Conservation (phyloP, 2,888 invertebrate species). For the Drosophila atroscutellata region DNA sequence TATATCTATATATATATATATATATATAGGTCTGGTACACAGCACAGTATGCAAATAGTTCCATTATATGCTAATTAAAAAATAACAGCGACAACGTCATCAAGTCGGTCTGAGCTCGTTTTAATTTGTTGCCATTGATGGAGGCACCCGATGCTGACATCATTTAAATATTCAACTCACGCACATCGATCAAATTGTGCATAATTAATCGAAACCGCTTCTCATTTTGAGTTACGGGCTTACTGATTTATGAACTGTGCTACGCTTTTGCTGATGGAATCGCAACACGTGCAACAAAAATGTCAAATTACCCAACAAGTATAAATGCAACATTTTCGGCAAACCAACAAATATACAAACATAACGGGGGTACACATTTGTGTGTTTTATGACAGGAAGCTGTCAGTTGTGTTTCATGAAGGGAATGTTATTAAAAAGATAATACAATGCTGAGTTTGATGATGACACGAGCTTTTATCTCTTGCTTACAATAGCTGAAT, state of each 20-base stretch:
- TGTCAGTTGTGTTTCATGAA: conserved; percentile 59
- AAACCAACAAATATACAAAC: background rate
- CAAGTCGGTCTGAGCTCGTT: conserved; percentile 28
- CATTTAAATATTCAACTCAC: conserved; percentile 60
- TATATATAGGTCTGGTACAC: background rate
- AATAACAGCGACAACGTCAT: conserved; percentile 52
- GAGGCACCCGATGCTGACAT: background rate
- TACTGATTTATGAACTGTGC: conserved; percentile 68
- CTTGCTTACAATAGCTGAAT: conserved; percentile 31
- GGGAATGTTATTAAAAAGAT: conserved; percentile 72
- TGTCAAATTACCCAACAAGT: conserved; percentile 43
- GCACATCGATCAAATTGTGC: conserved; percentile 76
- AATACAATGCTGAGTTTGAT: conserved; percentile 44
- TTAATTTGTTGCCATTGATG: conserved; percentile 20
- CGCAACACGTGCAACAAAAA: conserved; percentile 61
- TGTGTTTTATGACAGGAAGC: conserved; percentile 75
- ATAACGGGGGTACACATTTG: conserved; percentile 31
- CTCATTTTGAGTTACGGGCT: conserved; percentile 5
- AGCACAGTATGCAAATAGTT: conserved; percentile 56
- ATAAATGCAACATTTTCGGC: conserved; percentile 20
- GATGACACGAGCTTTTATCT: conserved; percentile 58
- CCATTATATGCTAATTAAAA: conserved; percentile 71
- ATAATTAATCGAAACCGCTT: conserved; percentile 66
- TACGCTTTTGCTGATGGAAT: conserved; percentile 60
- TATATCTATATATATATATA: background rate